A percentile compares a stretch with the other conserved stretches of the same genome.
Conservation (phyloP, 2,113 vertebrate genomes). For the Chaenocephalus aceratus region DNA sequence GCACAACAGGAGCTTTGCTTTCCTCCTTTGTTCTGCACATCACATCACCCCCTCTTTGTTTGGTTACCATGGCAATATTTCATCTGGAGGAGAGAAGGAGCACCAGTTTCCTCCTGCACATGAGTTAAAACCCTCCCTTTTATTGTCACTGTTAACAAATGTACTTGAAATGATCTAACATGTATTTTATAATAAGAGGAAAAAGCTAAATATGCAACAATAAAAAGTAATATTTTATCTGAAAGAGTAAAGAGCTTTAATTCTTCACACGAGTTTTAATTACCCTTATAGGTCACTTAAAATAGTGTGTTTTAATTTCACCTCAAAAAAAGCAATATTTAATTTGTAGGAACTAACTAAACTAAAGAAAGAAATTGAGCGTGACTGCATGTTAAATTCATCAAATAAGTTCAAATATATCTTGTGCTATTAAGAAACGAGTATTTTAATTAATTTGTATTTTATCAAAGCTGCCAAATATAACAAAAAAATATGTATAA, state of each 20-base stretch:
- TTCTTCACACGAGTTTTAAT: neutral
- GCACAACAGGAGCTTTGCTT: slow-evolving; percentile 63
- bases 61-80: slow-evolving; percentile 87
- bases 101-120: slow-evolving; percentile 52
- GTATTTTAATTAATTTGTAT: neutral
- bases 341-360: neutral
- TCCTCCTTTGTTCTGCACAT: slow-evolving; percentile 83
- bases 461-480: neutral
- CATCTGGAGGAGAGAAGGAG: slow-evolving; percentile 76
- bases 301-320: neutral
- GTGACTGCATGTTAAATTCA: neutral
- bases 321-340: neutral
- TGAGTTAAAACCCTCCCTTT: slow-evolving; percentile 17
- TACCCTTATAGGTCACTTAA: neutral
- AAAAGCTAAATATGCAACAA: neutral
- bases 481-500: too few species aligned
- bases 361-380: neutral
- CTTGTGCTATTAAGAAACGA: neutral
- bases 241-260: neutral
- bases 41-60: slow-evolving; percentile 85
- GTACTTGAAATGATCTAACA: neutral
- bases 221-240: neutral
- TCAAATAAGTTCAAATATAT: too few species aligned
- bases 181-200: neutral
- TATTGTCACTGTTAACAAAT: neutral